Base-by-base conservation (phyloP, 2,888 invertebrate genomes). In the Zootermopsis nevadensis region DNA sequence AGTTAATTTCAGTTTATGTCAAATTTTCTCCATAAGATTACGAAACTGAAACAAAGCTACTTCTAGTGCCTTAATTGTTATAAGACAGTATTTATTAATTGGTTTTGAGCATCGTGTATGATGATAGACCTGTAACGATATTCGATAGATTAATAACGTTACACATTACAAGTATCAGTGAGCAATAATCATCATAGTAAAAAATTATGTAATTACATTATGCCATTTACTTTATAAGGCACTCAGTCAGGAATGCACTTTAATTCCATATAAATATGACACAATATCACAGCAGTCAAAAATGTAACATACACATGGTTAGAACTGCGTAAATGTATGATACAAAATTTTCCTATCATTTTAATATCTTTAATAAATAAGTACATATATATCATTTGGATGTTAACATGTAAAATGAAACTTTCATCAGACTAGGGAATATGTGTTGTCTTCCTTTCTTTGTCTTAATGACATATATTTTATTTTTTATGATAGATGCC, bases 351-450 rank as follows among this genome's bases (percentile, higher is more conserved):
- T 12, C 15, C 48, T 48, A n/a, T 27, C n/a, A 60, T 6, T n/a
- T 60, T 27, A 60, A 60, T n/a, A 27, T n/a, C n/a, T n/a, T 6
- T 6, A 60, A 60, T n/a, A 60, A 60, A 60, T 60, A 60, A 60
- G 60, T 60, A 27, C 60, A 60, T n/a, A 8, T 60, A 60, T 60
- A n/a, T 7, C 2, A 60, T 27, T 60, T 60, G 12, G 12, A 48
- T 48, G 15, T 48, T 48, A 1, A 48, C 48, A 19, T 48, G 10
- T n/a, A 60, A n/a, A 60, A 60, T 8, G 60, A 60, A 60, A 60
- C 12, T 60, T 60, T 60, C 15, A 60, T 60, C n/a, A 60, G 60
- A 60, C 60, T 60, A 60, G 60, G 60, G 60, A 60, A 60, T n/a
- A 60, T n/a, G 27, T 27, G 15, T 60, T 60, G 15, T 48, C n/a